These are phyloP conservation scores for Druceiella hillmani DNA, from an alignment of 2,888 invertebrate species.

Conservation along the genomic window DNA sequence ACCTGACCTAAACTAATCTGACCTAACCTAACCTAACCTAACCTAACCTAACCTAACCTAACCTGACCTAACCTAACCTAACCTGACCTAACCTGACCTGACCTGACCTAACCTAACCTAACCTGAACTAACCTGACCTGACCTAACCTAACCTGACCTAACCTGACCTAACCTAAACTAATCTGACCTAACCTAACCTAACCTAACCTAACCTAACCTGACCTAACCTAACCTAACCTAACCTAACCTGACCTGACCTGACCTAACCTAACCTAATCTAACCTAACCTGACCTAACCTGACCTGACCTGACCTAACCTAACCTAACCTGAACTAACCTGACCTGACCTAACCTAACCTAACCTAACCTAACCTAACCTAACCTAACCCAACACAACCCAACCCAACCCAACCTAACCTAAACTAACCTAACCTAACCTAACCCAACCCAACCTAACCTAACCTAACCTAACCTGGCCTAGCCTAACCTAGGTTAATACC, in stretches of 20 bases:
- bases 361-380: slow-evolving; percentile 6
- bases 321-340: slow-evolving; percentile 11
- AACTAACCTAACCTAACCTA: slow-evolving; percentile 22
- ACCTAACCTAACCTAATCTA: slow-evolving; percentile 12
- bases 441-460: slow-evolving; percentile 20
- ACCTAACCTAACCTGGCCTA: slow-evolving; percentile 22
- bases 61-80: slow-evolving; percentile 16
- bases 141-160: slow-evolving; percentile 11
- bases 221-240: slow-evolving; percentile 10
- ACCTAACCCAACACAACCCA: slow-evolving; percentile 3
- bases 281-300: slow-evolving; percentile 11
- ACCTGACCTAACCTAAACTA: slow-evolving; percentile 2
- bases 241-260: slow-evolving; percentile 10
- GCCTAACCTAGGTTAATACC: slow-evolving; percentile 19
- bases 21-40: slow-evolving; percentile 24
- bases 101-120: slow-evolving; percentile 18
- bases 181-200: too few species aligned
- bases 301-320: slow-evolving; percentile 11
- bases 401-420: slow-evolving; percentile 21
- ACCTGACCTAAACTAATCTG: slow-evolving; percentile 23
- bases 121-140: slow-evolving; percentile 17
- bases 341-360: slow-evolving; percentile 8
- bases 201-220: too few species aligned
- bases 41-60: slow-evolving; percentile 23
- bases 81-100: slow-evolving; percentile 13